These are phyloP conservation scores for Remorina albescens DNA, from an alignment of 2,797 vertebrate genomes.

Conservation along the genomic window DNA sequence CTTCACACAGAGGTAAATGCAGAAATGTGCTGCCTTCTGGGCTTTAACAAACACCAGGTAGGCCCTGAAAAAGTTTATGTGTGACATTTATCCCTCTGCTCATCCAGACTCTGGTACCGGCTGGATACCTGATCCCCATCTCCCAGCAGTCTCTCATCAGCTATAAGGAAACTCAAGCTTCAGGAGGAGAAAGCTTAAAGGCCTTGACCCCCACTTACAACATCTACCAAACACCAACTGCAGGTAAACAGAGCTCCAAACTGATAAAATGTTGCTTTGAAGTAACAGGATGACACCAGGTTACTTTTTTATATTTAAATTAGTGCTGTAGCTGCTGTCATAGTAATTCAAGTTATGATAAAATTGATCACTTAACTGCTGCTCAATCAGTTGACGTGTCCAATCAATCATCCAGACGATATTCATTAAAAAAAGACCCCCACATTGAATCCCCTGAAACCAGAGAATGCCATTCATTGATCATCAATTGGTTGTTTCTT, in stretches of 20 bases:
- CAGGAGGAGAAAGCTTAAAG: conserved; percentile 76
- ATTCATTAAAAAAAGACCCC: too few relatives aligned
- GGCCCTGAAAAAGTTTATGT: too few relatives aligned
- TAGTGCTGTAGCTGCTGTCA: too few relatives aligned
- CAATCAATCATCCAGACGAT: too few relatives aligned
- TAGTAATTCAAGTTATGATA: too few relatives aligned
- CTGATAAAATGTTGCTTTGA: not conserved
- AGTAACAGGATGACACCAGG: too few relatives aligned
- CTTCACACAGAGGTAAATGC: conserved; percentile 71
- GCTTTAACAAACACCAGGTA: not conserved
- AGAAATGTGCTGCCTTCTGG: not conserved
- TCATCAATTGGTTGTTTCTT: too few relatives aligned
- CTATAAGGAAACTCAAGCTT: conserved; percentile 76
- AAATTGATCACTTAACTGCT: too few relatives aligned
- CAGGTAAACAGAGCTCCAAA: conserved; percentile 79
- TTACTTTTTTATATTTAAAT: too few relatives aligned
- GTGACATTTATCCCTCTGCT: conserved; percentile 34
- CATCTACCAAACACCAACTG: conserved; percentile 87
- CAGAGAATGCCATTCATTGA: too few relatives aligned
- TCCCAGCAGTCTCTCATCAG: conserved; percentile 85
- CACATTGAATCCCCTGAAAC: too few relatives aligned
- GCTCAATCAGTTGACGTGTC: too few relatives aligned
- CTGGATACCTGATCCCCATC: conserved; percentile 94
- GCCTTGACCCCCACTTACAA: conserved; percentile 82
- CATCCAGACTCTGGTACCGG: conserved; percentile 88